Base-by-base conservation (phyloP, 2,797 vertebrate genomes). In the Eupleurogrammus muticus region DNA sequence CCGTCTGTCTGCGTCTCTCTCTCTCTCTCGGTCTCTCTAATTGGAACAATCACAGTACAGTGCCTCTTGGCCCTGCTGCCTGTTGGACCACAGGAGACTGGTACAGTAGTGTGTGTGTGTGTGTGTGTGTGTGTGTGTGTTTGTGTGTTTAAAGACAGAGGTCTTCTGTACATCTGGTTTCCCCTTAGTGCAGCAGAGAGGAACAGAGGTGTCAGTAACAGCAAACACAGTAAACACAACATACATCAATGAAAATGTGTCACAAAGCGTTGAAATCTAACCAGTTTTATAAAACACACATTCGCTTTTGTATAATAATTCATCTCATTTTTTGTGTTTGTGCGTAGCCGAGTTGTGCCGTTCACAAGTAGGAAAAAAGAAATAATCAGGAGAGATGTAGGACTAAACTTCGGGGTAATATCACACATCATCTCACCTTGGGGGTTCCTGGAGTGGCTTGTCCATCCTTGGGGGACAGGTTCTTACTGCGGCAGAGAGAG, bases 391-490 rank as follows among this genome's bases (percentile, higher is more conserved):
- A 55, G 13, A 35, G 5, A 9, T 49, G n/a, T n/a, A n/a, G 28
- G 28, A 28, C 28, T 28, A 3, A 28, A 28, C 35, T 46, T 40
- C 19, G 49, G 2, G 7, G 1, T n/a, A 1, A 42, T 1, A 51
- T 51, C 9, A 21, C 4, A 44, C 2, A 50, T 40, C 14, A 34
- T 67, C 96, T 96, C 95, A 99, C 98, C 97, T 99, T 99, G 51
- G 97, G 97, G 61, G 98, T 98, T 84, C 97, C 96, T 5, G 96
- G 96, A 82, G 96, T 92, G 88, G 95, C 94, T 76, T 87, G 90
- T 77, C 92, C 89, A 88, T 99, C 97, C 93, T 99, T 99, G 92
- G 96, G 92, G 80, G 95, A 94, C 61, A 93, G 91, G 91, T 96
- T 98, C 94, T 99, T 99, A 94, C 97, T 99, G 95, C 86, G 85